Base-by-base conservation (phyloP, 1,140 invertebrate species). In the Atopsyche davidsoni region DNA sequence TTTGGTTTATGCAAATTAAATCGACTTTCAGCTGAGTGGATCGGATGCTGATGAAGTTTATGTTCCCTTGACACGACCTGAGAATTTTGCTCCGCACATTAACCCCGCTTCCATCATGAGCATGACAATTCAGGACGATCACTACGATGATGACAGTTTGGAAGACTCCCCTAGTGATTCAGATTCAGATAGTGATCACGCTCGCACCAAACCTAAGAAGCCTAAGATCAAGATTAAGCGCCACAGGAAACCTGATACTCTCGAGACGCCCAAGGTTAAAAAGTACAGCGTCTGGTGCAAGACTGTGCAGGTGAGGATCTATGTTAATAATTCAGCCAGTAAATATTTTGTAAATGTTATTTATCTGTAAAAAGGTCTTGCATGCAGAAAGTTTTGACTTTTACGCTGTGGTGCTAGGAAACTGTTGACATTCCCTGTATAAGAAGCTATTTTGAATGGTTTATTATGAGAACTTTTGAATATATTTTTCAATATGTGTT, bases 261-360 rank as follows among this genome's bases (percentile, higher is more conserved):
- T 43, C 34, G 28, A 32, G 25, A 16, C 28, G 11, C 35, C 34
- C 16, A 57, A 57, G 22, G 14, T 28, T n/a, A 50, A 48, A 17
- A 58, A 58, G 48, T 57, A 57, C 38, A 51, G 51, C 22, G 51
- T 58, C 23, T 58, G 56, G 56, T 58, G 51, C 28, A 58, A 53
- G 35, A 54, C 51, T 25, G 51, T 53, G 14, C 46, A 52, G 44
- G 55, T 57, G 14, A 34, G 41, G n/a, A 23, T 46, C 2, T 9
- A 17, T 35, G 4, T 39, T 39, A 10, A n/a, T n/a, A n/a, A 28
- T 28, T 28, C 25, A 28, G 7, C 25, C 7, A 7, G 6, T n/a
- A 28, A 28, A 28, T 7, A n/a, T n/a, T n/a, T n/a, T n/a, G n/a
- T n/a, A n/a, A n/a, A n/a, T n/a, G n/a, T n/a, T n/a, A n/a, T n/a